Conservation (phyloP, 2,113 vertebrate species). For the Gadus macrocephalus region DNA sequence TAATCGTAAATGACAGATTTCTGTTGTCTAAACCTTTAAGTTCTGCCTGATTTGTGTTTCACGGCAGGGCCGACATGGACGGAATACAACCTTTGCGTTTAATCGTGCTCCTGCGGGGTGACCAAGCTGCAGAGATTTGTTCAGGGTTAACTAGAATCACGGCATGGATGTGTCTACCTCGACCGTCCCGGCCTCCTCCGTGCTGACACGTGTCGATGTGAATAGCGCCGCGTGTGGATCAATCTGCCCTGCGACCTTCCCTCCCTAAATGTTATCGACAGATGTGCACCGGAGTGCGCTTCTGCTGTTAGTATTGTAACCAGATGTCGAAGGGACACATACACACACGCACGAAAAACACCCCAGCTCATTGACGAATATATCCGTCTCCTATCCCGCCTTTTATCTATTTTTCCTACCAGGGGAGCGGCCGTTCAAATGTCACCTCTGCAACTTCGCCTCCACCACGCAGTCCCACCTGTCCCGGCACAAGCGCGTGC, state of each 20-base stretch:
- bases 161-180: too few relatives aligned
- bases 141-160: too few relatives aligned
- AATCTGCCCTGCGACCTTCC: not conserved
- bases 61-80: too few relatives aligned
- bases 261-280: not conserved
- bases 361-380: not conserved
- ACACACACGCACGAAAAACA: not conserved
- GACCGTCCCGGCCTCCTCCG: not conserved
- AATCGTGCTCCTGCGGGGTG: slow-evolving; percentile 50
- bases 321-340: too few relatives aligned
- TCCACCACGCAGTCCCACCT: slow-evolving; percentile 97
- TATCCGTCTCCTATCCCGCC: slow-evolving; percentile 1
- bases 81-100: slow-evolving; percentile 7
- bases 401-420: slow-evolving; percentile 33
- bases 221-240: slow-evolving; percentile 12
- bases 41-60: too few relatives aligned
- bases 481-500: slow-evolving; percentile 95
- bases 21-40: too few relatives aligned
- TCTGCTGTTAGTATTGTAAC: not conserved
- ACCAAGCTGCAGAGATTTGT: slow-evolving; percentile 22
- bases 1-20: too few relatives aligned
- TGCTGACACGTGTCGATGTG: slow-evolving; percentile 52
- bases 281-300: not conserved
- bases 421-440: slow-evolving; percentile 98
- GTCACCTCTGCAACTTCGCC: slow-evolving; percentile 94